Evolutionary conservation across 1,140 invertebrate genomes (phyloP), one percentile per base, ranked within the genome.

Genomic region (Papilio xuthus): DNA sequence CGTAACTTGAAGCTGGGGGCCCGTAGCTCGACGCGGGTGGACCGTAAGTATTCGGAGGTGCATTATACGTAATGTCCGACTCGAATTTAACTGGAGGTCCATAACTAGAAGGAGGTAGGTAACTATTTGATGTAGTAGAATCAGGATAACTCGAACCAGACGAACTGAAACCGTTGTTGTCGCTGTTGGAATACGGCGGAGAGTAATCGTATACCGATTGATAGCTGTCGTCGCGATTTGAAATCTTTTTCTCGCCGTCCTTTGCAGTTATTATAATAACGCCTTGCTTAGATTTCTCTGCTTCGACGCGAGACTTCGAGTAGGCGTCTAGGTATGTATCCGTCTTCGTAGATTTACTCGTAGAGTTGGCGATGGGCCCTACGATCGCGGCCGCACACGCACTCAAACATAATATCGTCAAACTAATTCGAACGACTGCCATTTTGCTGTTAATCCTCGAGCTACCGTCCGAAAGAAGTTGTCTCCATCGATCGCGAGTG

Each of bases 261-360:
- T 93, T 94, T 4, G 92, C 91, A 12, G 92, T 94, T 78, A 94
- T 85, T 76, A 94, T 94, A 23, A 94, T 83, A 28, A 94, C 92
- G 82, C 90, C 88, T 83, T 93, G 85, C 73, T 94, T 94, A 18
- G 92, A 88, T 75, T 93, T 93, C 80, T 93, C 91, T 26, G 92
- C 92, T 79, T 93, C 92, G 41, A 93, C 81, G 0, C 92, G 87
- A 26, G 92, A 93, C 82, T 92, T 92, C 0, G 91, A 92, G 80
- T 93, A 93, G 0, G 92, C 92, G 42, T 92, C 91, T 74, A 93
- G 82, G 81, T 93, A 93, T 28, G 91, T 90, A 79, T 93, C 92
- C 1, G 90, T 87, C 83, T 92, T 94, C 37, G 84, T 81, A 73
- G 82, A 79, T 74, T 86, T 78, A 70, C 88, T 92, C 0, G 92